A percentile compares a stretch with the other conserved stretches of the same genome.
Evolutionary conservation across 2,113 vertebrate species (phyloP).

Genomic region (Pomatorhinus ruficollis): DNA sequence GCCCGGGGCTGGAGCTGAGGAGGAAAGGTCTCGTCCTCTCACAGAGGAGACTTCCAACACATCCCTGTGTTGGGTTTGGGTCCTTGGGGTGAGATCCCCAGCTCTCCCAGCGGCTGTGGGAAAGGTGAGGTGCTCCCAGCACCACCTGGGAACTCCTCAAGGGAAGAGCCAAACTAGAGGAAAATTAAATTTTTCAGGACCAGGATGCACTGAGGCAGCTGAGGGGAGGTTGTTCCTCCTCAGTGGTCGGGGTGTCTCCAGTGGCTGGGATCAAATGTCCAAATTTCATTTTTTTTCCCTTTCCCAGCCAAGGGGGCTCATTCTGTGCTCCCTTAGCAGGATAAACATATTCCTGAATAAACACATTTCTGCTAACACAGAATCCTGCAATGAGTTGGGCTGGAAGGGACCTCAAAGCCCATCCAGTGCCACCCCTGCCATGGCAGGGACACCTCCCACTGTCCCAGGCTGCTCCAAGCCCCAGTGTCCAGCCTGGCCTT

Average conservation of each 20-base stretch:
- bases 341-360: background rate
- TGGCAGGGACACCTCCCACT: background rate
- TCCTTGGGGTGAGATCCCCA: background rate
- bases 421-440: background rate
- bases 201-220: background rate
- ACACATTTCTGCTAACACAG: background rate
- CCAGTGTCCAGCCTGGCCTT: background rate
- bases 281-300: background rate
- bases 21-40: background rate
- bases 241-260: accelerated
- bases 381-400: accelerated
- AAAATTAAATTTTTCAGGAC: background rate
- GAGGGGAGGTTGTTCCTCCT: background rate
- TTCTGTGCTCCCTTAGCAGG: background rate
- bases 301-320: background rate
- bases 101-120: background rate
- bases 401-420: accelerated
- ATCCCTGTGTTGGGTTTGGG: no score
- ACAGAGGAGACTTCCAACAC: accelerated
- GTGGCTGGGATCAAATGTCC: background rate
- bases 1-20: accelerated
- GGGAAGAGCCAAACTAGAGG: background rate
- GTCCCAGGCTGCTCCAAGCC: background rate
- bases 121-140: background rate
- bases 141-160: accelerated